Base-by-base conservation (phyloP, 2,888 invertebrate species). In the Spisula solida region DNA sequence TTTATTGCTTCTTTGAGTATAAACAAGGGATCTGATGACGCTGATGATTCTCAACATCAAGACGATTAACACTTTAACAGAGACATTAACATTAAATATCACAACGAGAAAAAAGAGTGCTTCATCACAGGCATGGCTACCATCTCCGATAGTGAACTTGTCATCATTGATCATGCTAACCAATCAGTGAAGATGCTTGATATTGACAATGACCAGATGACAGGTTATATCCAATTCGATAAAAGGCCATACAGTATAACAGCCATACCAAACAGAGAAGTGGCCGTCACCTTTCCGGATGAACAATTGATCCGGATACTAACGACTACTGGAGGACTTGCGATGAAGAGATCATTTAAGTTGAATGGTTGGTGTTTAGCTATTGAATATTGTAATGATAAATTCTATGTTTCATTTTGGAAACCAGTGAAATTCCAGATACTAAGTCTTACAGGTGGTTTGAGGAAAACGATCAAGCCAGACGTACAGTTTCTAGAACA, bases 361-460 rank as follows among this genome's bases (percentile, higher is more conserved):
- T 20, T 47, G 55, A 81, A 81, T 18, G 81, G 81, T 55, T 31
- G 5, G 0, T 81, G 81, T 56, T 16, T 4, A 60, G 82, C 48
- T 41, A 25, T 82, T 34, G 25, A 82, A n/a, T 41, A 41, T 18
- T 16, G 48, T 25, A 56, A 82, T 41, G 66, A 41, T 1, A 60
- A 41, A 55, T 41, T 82, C 1, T 82, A 82, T 41, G 82, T 66
- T 34, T 60, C 66, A n/a, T 66, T n/a, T 56, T 18, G 6, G 0
- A 20, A 66, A 5, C 81, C 81, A 0, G 56, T 81, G 31, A 81
- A 56, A 20, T 81, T 81, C 31, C 51, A 81, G 81, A 56, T 81
- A 0, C 0, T 81, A 0, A 25, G 56, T 16, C 60, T 82, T 31
- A 41, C 82, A 20, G 82, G 82, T 20, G 82, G 16, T 4, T 16